Base-by-base conservation (phyloP, 2,888 invertebrate genomes). In the Archips crataeganus region DNA sequence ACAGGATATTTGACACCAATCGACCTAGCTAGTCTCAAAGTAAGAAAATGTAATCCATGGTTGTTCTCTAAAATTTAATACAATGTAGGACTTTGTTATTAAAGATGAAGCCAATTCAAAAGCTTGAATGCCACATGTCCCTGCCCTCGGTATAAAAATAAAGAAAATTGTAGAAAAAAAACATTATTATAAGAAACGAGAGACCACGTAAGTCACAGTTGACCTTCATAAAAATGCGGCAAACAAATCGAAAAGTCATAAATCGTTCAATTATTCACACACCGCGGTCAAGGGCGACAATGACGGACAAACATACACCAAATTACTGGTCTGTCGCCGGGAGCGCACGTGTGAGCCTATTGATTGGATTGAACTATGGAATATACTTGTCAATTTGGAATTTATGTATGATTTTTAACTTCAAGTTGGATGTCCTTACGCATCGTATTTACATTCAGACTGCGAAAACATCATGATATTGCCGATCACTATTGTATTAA, bases 231-330 rank as follows among this genome's bases (percentile, higher is more conserved):
- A 49, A n/a, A 47, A 54, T 32, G 32, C 39, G n/a, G 47, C 42
- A 69, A 75, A 70, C 75, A 74, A 77, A 77, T 75, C 73, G 77
- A 78, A 77, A 71, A 76, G 72, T 67, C 74, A 76, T 74, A 74
- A 77, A 78, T 70, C 67, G 68, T 70, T 78, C 65, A 75, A 72
- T 78, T 76, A 79, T 78, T 77, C 71, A 77, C 59, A 70, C 59
- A 57, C 51, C 9, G 57, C 75, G 77, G 80, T 78, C 79, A 80
- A 80, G 80, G 79, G 70, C 77, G 68, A 15, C 13, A 4, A 13
- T 8, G 62, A 54, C 47, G 57, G 60, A 63, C 73, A 69, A 63
- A 64, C 59, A 51, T n/a, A 15, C 15, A 15, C 51, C 15, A 54
- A 15, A 54, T 23, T 23, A 32, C 32, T 32, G 32, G 57, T 23